Evolutionary conservation across 2,113 vertebrate genomes (phyloP), one percentile per base, ranked within the genome.

Genomic region (Sorex araneus): DNA sequence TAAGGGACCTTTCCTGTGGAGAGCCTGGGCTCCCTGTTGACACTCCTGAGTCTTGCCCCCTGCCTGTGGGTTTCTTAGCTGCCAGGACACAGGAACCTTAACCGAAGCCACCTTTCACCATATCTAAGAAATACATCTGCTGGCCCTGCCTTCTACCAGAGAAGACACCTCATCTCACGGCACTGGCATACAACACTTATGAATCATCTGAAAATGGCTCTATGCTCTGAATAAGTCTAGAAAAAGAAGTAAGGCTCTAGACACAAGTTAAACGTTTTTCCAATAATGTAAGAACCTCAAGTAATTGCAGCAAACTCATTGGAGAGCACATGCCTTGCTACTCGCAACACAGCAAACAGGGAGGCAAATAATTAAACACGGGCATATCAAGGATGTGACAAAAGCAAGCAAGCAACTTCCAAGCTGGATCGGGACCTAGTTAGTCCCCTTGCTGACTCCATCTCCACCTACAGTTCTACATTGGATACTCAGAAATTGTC

Each of bases 401-500:
- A 74, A n/a, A 69, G 78, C 34, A 60, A 73, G 6, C 69, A 84
- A 50, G 78, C 82, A 67, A 73, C 85, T 94, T 89, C 54, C 76
- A 79, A 92, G 66, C 74, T 70, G 28, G 57, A 84, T 84, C 67
- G 81, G 84, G 86, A 79, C 16, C 74, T 89, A 95, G 66, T 78
- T 90, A 12, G 40, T 78, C 67, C 32, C 50, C 36, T 36, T 73
- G 80, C 84, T 11, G 47, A 83, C 16, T 70, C 63, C 0, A 0
- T 69, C 76, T 92, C 67, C 80, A 87, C 60, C 89, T 76, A 75
- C 57, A 78, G 89, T 79, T 89, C 91, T 81, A 54, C 50, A 92
- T 87, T 3, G 19, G 67, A 70, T 93, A 91, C 75, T 84, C 69
- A 87, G 84, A 94, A 96, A 84, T 94, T 85, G 76, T 74, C 70